Conservation (phyloP, 1,140 invertebrate genomes). For the Drosophila chauvacae region DNA sequence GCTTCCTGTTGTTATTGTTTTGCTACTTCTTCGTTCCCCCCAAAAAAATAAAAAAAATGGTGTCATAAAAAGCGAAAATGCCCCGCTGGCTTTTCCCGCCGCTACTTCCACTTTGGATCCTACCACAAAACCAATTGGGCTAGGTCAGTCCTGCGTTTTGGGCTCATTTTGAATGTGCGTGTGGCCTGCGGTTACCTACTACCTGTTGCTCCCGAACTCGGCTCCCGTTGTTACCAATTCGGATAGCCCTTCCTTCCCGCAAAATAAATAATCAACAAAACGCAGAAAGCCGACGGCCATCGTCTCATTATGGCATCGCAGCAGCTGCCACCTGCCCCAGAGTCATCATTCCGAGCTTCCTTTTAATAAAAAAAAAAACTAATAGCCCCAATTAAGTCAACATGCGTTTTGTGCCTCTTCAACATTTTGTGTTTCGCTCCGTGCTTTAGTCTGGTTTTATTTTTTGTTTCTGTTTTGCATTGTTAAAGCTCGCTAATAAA, state of each 20-base stretch:
- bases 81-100: constrained; percentile 30
- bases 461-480: constrained; percentile 17
- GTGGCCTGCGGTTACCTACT: constrained; percentile 67
- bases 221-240: constrained; percentile 31
- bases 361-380: constrained; percentile 50
- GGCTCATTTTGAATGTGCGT: constrained; percentile 48
- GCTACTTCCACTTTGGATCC: constrained; percentile 36
- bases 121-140: constrained; percentile 77
- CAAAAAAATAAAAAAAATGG: constrained; percentile 12
- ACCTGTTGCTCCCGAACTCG: constrained; percentile 62
- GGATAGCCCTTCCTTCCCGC: neutral
- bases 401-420: constrained; percentile 64
- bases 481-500: constrained; percentile 66
- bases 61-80: constrained; percentile 54
- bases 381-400: constrained; percentile 78
- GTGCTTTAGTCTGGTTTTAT: neutral
- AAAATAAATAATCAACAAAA: constrained; percentile 20
- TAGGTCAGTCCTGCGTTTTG: constrained; percentile 65
- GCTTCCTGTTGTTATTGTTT: constrained; percentile 30
- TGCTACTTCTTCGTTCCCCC: constrained; percentile 17
- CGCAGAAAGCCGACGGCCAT: constrained; percentile 35
- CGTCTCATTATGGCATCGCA: constrained; percentile 64
- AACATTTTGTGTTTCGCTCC: constrained; percentile 10
- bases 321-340: constrained; percentile 58
- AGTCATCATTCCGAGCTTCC: constrained; percentile 31